Evolutionary conservation across 2,113 vertebrate genomes (phyloP), one percentile per base, ranked within the genome.

Genomic region (Acrocephalus arundinaceus): DNA sequence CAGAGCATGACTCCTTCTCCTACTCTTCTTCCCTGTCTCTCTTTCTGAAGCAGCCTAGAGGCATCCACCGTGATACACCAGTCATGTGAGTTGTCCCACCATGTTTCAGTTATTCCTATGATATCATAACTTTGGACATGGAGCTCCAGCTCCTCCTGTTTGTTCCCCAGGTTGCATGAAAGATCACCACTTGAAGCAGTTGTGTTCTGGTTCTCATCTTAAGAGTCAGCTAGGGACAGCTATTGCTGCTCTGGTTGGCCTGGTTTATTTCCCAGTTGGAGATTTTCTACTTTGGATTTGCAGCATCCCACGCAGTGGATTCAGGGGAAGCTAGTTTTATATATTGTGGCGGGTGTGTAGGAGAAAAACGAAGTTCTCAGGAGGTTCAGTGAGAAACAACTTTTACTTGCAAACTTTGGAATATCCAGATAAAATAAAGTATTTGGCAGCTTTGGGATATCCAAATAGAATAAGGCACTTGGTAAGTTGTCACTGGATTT

Each of bases 251-350:
- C 5, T 41, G 21, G 30, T 41, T 73, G 21, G 17, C 25, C 14
- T 41, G n/a, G 15, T 25, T 67, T 61, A 35, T 61, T 73, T 51
- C 3, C 39, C 12, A 54, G 14, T 4, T 54, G 30, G 17, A 85
- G 39, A 24, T 79, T 59, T 54, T 20, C 10, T 46, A 3, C 17
- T 48, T 67, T 48, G 46, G 17, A 41, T 45, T 31, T 59, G 18
- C 24, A 18, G 33, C 1, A 0, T 74, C 12, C 27, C 12, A 25
- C 3, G 1, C 8, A 22, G 33, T 27, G 22, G 27, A 22, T 52
- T 37, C 17, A 52, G 27, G 10, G 27, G 27, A 33, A 81, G 18
- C 2, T 51, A 33, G 27, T 8, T 58, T 10, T 27, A 45, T 6
- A 13, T 37, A 13, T 22, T 23, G 10, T 12, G 17, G 25, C 5